These are phyloP conservation scores for Lophura nycthemera DNA, from an alignment of 2,113 vertebrate genomes.

Conservation along the genomic window DNA sequence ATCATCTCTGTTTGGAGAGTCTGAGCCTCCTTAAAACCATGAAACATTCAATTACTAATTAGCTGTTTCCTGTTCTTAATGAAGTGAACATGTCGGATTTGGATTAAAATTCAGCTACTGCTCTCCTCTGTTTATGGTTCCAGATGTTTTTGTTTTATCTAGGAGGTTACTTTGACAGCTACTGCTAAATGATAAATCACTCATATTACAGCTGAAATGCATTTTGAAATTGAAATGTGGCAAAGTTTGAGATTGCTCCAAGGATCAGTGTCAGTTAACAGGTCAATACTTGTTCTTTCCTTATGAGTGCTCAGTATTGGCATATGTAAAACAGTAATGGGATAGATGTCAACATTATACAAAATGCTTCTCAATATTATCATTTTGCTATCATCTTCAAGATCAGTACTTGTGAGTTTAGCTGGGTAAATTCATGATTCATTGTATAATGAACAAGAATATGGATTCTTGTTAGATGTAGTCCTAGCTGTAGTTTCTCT, in stretches of 20 bases:
- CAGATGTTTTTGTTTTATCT: slow-evolving; percentile 90
- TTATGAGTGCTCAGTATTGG: slow-evolving; percentile 50
- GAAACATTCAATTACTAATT: slow-evolving; percentile 83
- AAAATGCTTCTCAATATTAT: slow-evolving; percentile 38
- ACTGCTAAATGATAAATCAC: slow-evolving; percentile 87
- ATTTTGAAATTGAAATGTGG: slow-evolving; percentile 86
- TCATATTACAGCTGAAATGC: slow-evolving; percentile 83
- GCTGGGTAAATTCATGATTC: slow-evolving; percentile 33
- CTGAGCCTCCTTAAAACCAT: slow-evolving; percentile 76
- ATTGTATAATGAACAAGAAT: slow-evolving; percentile 38
- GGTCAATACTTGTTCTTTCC: slow-evolving; percentile 71
- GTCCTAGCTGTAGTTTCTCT: slow-evolving; percentile 42
- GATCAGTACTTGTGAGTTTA: slow-evolving; percentile 37
- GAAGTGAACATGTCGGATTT: slow-evolving; percentile 77
- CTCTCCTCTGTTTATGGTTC: slow-evolving; percentile 81
- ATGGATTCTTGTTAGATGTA: slow-evolving; percentile 36
- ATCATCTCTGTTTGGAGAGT: slow-evolving; percentile 74
- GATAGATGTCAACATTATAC: slow-evolving; percentile 52
- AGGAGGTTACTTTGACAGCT: slow-evolving; percentile 84
- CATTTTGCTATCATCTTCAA: slow-evolving; percentile 56
- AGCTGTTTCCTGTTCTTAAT: slow-evolving; percentile 84
- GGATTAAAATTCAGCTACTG: slow-evolving; percentile 85
- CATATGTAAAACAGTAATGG: slow-evolving; percentile 66
- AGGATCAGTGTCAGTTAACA: slow-evolving; percentile 73
- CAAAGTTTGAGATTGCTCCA: slow-evolving; percentile 76